Evolutionary conservation across 2,888 invertebrate species (phyloP), one percentile per base, ranked within the genome.

Genomic region (Clivina fossor): DNA sequence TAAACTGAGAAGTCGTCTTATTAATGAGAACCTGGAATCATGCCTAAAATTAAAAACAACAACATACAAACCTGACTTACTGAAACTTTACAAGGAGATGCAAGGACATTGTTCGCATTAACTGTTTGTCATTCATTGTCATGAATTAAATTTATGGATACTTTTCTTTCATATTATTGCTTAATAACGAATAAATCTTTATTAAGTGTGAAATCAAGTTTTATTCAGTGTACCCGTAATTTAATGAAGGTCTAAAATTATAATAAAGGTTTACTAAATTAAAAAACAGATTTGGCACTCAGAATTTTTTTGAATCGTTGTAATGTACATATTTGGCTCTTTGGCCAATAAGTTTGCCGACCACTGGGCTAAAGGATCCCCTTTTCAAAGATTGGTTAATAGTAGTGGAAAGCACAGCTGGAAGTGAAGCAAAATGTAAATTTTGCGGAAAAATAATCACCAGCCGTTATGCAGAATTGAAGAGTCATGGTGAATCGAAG

Each of bases 11-110:
- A 32, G 43, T 20, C 43, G 15, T 3, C n/a, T 43, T 11, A 43
- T 15, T 20, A n/a, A 43, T 43, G 22, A 43, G 15, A 43, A 43
- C 15, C 11, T 43, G 22, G 43, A 43, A 15, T 43, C 43, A 15
- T 22, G 47, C 9, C 16, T 64, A 54, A 64, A 62, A 62, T 60
- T 60, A 55, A 63, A 62, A 63, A 61, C 59, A 59, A 62, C 60
- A 51, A 58, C 49, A 58, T 59, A 62, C 54, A 55, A 56, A 28
- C 49, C 56, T 37, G 58, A 61, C 26, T 58, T 58, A 51, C 26
- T 7, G 41, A 59, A 61, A 62, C 58, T 58, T 60, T 61, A 59
- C 35, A 61, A 60, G 57, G 57, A 55, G 51, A 61, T 60, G 59
- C 60, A 62, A 62, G 56, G 13, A 7, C 58, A 62, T 53, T 56